These are phyloP conservation scores for Bovichtus diacanthus DNA, from an alignment of 2,797 vertebrate species.

Conservation along the genomic window DNA sequence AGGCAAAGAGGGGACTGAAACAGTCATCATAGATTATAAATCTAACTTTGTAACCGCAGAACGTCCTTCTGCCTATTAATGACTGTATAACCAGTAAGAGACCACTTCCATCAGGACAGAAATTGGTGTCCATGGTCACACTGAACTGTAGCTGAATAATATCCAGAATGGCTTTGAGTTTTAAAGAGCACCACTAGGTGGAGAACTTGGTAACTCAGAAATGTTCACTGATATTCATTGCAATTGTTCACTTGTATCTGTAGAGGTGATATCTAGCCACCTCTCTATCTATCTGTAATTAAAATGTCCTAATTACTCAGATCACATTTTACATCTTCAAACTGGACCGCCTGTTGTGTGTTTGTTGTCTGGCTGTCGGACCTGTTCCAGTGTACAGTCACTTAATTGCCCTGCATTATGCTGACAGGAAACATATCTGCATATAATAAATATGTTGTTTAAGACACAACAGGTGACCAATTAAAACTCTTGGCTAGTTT, in stretches of 20 bases:
- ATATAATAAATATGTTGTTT: not conserved
- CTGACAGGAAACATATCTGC: not conserved
- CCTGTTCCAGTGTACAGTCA: not conserved
- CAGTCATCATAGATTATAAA: not conserved
- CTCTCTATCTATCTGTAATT: not conserved
- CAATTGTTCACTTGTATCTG: not conserved
- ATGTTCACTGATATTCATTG: not conserved
- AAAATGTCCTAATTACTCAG: not conserved
- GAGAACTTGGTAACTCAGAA: conserved; percentile 17
- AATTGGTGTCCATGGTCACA: not conserved
- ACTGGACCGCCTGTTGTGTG: not conserved
- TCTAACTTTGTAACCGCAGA: not conserved
- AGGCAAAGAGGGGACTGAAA: not conserved
- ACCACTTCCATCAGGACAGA: not conserved
- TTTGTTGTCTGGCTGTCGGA: not conserved
- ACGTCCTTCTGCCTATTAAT: not conserved
- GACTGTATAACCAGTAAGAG: not conserved
- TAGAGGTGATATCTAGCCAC: not conserved
- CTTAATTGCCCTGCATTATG: not conserved
- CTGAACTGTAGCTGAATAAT: not conserved
- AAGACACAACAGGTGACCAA: not conserved
- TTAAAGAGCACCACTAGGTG: conserved; percentile 25
- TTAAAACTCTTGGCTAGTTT: not conserved
- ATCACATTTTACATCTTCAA: not conserved
- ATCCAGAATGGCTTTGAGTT: not conserved